Conservation (phyloP, 2,888 invertebrate species). For the Drosophila seclusa region DNA sequence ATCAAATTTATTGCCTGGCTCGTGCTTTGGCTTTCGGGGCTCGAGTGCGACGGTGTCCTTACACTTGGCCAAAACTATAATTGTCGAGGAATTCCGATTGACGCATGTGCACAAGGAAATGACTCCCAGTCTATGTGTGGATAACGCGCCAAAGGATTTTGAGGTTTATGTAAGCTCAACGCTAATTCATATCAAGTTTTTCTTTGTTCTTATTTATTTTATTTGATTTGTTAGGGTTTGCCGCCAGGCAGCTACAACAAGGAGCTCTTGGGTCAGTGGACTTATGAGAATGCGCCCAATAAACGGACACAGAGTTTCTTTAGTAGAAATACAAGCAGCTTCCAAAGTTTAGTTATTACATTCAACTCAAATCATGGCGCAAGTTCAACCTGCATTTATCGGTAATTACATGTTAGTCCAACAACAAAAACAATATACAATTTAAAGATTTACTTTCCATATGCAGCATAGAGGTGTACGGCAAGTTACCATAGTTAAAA, state of each 20-base stretch:
- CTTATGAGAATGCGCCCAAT: conserved; percentile 54
- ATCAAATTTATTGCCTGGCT: conserved; percentile 63
- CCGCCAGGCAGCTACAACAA: neutral
- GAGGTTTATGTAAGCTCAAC: conserved; percentile 63
- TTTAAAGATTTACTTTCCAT: neutral
- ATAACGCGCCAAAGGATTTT: conserved; percentile 78
- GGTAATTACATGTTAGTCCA: conserved; percentile 47
- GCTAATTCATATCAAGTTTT: too few species aligned
- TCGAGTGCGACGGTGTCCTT: conserved; percentile 62
- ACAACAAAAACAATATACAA: neutral
- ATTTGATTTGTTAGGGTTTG: conserved; percentile 52
- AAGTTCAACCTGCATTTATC: conserved; percentile 76
- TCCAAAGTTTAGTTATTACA: conserved; percentile 50
- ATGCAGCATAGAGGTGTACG: conserved; percentile 54
- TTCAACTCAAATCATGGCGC: conserved; percentile 76
- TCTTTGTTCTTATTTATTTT: neutral
- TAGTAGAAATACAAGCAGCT: conserved; percentile 27
- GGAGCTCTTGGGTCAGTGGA: conserved; percentile 57
- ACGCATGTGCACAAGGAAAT: conserved; percentile 68
- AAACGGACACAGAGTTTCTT: conserved; percentile 56
- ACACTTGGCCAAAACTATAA: conserved; percentile 61
- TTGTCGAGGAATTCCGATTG: conserved; percentile 63
- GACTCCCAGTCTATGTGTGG: conserved; percentile 61
- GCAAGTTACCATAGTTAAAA: conserved; percentile 11
- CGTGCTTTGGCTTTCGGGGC: conserved; percentile 72